Evolutionary conservation across 1,140 invertebrate species (phyloP), one percentile per base, ranked within the genome.

Genomic region (Drosophila aff.): DNA sequence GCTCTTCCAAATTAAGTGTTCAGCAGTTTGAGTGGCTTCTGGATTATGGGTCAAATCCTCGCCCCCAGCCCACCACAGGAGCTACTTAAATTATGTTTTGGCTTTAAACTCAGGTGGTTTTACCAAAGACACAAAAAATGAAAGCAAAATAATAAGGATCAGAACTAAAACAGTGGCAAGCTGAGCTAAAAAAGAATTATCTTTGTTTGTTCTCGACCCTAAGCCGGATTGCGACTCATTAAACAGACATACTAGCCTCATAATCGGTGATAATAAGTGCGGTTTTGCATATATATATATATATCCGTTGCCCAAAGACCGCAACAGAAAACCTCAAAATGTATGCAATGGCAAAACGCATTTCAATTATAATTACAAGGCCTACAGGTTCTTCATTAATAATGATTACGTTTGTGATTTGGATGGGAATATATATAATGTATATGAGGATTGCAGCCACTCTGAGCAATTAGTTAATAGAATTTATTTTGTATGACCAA

Each of bases 261-360:
- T 87, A 87, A 87, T 87, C 75, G 69, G 79, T 47, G 69, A 79
- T 87, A 76, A 86, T 76, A 85, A 79, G 50, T 79, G 82, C 71
- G 79, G 75, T 86, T 86, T 82, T 74, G 28, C 36, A 6, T 57
- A 47, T 69, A 26, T 28, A 41, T 38, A 2, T 49, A 28, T 80
- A 44, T 62, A 33, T 43, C 7, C 26, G 33, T 58, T 49, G 49
- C 49, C 64, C 8, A 9, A 76, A 86, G 66, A 61, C 82, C 82
- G 67, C 82, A 86, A 47, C 66, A 73, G 71, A 55, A 80, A 77
- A 89, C 80, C 84, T 77, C 76, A 87, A 87, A 73, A 77, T 79
- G 50, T 59, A 46, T 46, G 46, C 46, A 23, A 47, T 16, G 46
- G 13, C 46, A 9, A 47, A 49, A 85, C 72, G 79, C 75, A 86